Percentiles rank a stretch among this genome's conserved stretches.
These are phyloP conservation scores for Propithecus coquereli DNA, from an alignment of 2,113 vertebrate genomes.

Conservation along the genomic window DNA sequence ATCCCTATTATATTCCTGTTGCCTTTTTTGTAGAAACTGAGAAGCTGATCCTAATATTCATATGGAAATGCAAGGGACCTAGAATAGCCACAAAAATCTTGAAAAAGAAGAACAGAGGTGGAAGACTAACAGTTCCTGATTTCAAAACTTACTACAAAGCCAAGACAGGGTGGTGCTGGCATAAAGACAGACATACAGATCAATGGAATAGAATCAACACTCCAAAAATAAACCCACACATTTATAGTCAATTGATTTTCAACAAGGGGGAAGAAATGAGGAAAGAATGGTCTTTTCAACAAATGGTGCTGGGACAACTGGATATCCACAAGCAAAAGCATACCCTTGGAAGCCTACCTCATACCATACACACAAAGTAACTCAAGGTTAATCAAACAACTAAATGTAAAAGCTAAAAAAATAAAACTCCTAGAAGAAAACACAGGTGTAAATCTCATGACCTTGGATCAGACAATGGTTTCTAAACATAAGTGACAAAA, in stretches of 20 bases:
- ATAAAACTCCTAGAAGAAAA: not conserved
- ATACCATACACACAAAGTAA: not conserved
- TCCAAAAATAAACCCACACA: not conserved
- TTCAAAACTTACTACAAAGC: not conserved
- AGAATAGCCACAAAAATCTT: conserved; percentile 10
- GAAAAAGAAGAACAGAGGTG: not conserved
- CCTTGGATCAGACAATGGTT: not conserved
- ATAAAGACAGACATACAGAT: not conserved
- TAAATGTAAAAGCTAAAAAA: not conserved
- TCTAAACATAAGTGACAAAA: not conserved
- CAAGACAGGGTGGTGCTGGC: not conserved
- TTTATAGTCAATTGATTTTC: not conserved
- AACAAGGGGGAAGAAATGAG: not conserved
- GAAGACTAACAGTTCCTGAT: not conserved
- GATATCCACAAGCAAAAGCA: not conserved
- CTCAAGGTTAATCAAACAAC: not conserved
- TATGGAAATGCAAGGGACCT: not conserved
- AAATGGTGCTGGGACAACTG: not conserved
- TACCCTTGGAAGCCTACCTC: not conserved
- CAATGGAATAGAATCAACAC: not conserved
- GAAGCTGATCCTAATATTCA: conserved; percentile 15
- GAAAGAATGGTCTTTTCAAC: not conserved
- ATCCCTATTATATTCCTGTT: not conserved
- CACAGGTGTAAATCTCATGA: not conserved
- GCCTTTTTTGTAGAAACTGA: conserved; percentile 16